These are phyloP conservation scores for Peribatodes rhomboidaria DNA, from an alignment of 2,888 invertebrate genomes.

Conservation along the genomic window DNA sequence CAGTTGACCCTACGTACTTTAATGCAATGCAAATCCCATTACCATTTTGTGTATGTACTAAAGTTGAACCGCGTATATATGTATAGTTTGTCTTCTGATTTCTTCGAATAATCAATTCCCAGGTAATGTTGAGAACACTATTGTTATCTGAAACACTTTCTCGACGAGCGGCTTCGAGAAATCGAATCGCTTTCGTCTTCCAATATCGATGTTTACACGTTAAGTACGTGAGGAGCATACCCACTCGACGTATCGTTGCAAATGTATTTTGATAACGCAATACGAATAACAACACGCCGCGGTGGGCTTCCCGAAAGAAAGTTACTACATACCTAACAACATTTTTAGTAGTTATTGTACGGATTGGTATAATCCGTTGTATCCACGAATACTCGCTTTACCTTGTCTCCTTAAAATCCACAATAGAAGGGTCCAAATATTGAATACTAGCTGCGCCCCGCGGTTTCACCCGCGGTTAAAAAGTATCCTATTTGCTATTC, in stretches of 20 bases:
- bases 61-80: background rate
- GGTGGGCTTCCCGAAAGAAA: constrained; percentile 23
- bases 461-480: too few species aligned
- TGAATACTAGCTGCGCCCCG: too few species aligned
- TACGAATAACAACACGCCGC: constrained; percentile 11
- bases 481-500: too few species aligned
- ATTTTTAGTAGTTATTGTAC: background rate
- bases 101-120: constrained; percentile 31
- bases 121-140: constrained; percentile 43
- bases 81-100: constrained; percentile 22
- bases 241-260: background rate
- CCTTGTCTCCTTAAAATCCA: too few species aligned
- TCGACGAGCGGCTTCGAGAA: constrained; percentile 38
- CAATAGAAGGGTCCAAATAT: too few species aligned
- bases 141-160: constrained; percentile 51
- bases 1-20: too few species aligned
- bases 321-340: constrained; percentile 5
- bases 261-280: constrained; percentile 29
- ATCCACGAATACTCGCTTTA: too few species aligned
- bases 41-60: background rate
- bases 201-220: constrained; percentile 40
- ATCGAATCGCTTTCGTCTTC: constrained; percentile 50
- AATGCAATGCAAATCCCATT: background rate
- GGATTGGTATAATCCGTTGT: too few species aligned
- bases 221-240: constrained; percentile 22